Base-by-base conservation (phyloP, 2,113 vertebrate genomes). In the Gymnogyps californianus region DNA sequence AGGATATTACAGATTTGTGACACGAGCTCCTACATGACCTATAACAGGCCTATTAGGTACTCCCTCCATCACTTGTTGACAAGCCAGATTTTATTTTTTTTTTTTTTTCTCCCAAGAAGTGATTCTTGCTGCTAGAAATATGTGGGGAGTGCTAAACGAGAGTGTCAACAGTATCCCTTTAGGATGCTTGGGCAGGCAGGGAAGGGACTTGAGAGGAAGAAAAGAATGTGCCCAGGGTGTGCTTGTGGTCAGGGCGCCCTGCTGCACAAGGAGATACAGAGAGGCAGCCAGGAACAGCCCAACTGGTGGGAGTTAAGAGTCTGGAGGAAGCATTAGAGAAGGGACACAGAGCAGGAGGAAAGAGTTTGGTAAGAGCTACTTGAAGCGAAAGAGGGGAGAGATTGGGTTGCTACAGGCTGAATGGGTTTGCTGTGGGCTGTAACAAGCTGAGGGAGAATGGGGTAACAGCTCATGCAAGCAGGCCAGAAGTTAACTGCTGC, bases 131-230 rank as follows among this genome's bases (percentile, higher is more conserved):
- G 34, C 36, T 69, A 47, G 44, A 80, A 85, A 24, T 54, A 54
- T 0, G 2, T 46, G 26, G 22, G 28, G 14, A 80, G 13, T 18
- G 32, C 32, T 40, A 59, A 67, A 55, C 0, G 0, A 15, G n/a
- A 46, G 32, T 32, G 15, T 32, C 25, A 28, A 6, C 4, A 80
- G 36, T 32, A 32, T 16, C 13, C 14, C 16, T 87, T 74, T 31
- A 69, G 49, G 38, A 19, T 90, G 47, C 9, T 83, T 46, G 22
- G 21, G 32, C 25, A 70, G 82, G 17, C 9, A 74, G 36, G 32
- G 13, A 86, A 46, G 44, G 36, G 34, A 24, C 52, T 54, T 29
- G 44, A 57, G 49, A 74, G 25, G 40, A 70, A 44, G 49, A 42
- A 55, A 71, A 42, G 8, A 29, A 46, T 15, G 38, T 80, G 52